A percentile compares a stretch with the other conserved stretches of the same genome.
phyloP scores from a whole-genome alignment of 2,113 vertebrate species.

The Neogobius melanostomus region DNA sequence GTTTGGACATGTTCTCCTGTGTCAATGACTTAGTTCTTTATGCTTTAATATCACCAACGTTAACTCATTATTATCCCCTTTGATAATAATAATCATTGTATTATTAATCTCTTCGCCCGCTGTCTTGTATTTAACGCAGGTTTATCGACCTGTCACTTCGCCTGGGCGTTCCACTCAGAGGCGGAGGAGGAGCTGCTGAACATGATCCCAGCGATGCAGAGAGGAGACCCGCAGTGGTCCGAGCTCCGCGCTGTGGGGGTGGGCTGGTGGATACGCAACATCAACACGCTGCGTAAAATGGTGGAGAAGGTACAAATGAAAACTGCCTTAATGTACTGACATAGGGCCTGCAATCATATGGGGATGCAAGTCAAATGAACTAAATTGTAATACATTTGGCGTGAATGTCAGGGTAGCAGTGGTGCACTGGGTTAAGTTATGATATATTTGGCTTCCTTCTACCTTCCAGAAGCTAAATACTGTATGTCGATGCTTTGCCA shows the following conservation, averaged over 20 bases:
- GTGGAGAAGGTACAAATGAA: constrained; percentile 89
- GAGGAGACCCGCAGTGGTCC: constrained; percentile 95
- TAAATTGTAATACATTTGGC: too few species aligned
- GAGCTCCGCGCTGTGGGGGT: constrained; percentile 93
- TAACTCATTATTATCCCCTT: too few species aligned
- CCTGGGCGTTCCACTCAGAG: constrained; percentile 98
- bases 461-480: too few species aligned
- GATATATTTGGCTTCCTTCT: too few species aligned
- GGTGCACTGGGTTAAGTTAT: too few species aligned
- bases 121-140: constrained; percentile 67
- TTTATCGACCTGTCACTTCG: constrained; percentile 96
- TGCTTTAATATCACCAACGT: neutral
- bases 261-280: constrained; percentile 98
- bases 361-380: too few species aligned
- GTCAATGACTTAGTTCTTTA: too few species aligned
- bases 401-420: too few species aligned
- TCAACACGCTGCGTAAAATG: constrained; percentile 93
- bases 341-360: too few species aligned
- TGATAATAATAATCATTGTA: too few species aligned
- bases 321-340: neutral
- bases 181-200: constrained; percentile 96
- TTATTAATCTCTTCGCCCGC: neutral
- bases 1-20: too few species aligned
- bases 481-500: too few species aligned
- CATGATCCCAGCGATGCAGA: constrained; percentile 97